Conservation (phyloP, 2,113 vertebrate species). For the Mohoua ochrocephala region DNA sequence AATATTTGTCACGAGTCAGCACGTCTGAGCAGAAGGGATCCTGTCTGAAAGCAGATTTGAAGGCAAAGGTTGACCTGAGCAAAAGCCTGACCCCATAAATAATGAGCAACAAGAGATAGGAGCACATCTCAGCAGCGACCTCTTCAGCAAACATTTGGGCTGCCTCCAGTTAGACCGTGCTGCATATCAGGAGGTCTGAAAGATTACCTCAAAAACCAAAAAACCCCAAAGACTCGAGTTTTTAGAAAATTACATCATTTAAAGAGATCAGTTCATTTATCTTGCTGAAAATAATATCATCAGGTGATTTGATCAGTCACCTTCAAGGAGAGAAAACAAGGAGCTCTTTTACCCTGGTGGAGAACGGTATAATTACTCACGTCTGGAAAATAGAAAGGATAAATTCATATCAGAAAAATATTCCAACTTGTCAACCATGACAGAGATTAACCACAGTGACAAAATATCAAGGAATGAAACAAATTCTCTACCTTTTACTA, state of each 20-base stretch:
- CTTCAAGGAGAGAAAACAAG: neutral
- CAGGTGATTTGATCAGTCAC: constrained; percentile 7
- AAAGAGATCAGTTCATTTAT: neutral
- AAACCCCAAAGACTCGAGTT: neutral
- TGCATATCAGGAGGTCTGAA: neutral
- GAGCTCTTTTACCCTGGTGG: neutral
- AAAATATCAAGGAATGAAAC: neutral
- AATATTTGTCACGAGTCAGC: neutral
- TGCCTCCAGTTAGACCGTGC: neutral
- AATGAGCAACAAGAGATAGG: neutral
- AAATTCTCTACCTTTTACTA: neutral
- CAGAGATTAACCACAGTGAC: neutral
- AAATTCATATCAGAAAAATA: neutral
- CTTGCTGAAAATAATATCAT: constrained; percentile 20
- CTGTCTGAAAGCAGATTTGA: neutral
- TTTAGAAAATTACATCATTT: neutral
- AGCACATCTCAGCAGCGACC: neutral
- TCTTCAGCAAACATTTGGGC: neutral
- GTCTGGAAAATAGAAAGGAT: neutral
- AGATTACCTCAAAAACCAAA: neutral
- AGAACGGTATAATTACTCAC: neutral
- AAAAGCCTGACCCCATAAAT: neutral
- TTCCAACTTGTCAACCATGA: neutral
- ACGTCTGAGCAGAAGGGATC: neutral
- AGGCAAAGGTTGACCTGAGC: neutral